Evolutionary conservation across 1,140 invertebrate species (phyloP), one percentile per base, ranked within the genome.

Genomic region (Dinothrombium tinctorium): DNA sequence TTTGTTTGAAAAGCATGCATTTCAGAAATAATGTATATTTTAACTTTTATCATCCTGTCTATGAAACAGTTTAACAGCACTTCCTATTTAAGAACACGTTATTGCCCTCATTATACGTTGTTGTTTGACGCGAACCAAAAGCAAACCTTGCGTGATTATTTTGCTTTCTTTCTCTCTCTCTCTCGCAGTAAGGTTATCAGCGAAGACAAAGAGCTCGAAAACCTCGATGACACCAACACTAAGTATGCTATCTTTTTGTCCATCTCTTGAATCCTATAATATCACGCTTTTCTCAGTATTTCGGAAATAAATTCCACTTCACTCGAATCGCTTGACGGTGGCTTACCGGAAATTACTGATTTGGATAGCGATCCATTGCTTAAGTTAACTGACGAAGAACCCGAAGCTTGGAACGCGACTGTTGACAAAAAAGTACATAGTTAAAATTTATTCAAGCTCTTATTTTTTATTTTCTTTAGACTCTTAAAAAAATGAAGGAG

Each of bases 331-430:
- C 50, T 62, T 9, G 61, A 62, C 43, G 57, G 59, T 42, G 51
- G 52, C 38, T 29, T 36, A 12, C 43, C 45, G 41, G 54, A 58
- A 20, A 42, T 49, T 2, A 49, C 46, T 37, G 50, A 56, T 22
- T 42, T 57, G 31, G 58, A 70, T 28, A 70, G 77, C 2, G 82
- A 90, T 55, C 71, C 77, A 1, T 65, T 71, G 21, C 58, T 87
- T 20, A 74, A 76, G 1, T 58, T 90, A 14, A 70, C 72, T 2
- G 70, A 75, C 29, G 69, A 72, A 12, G 84, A 94, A 54, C 73
- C 77, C 0, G 84, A 90, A 54, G 79, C 79, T 0, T 94, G 84
- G 86, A 80, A 76, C 20, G 72, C 77, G 0, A 73, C 76, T 22
- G 78, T 86, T 25, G 78, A 82, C 11, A 80, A 80, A 50, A 82